phyloP scores from a whole-genome alignment of 2,888 invertebrate species.

The Catocala nupta region DNA sequence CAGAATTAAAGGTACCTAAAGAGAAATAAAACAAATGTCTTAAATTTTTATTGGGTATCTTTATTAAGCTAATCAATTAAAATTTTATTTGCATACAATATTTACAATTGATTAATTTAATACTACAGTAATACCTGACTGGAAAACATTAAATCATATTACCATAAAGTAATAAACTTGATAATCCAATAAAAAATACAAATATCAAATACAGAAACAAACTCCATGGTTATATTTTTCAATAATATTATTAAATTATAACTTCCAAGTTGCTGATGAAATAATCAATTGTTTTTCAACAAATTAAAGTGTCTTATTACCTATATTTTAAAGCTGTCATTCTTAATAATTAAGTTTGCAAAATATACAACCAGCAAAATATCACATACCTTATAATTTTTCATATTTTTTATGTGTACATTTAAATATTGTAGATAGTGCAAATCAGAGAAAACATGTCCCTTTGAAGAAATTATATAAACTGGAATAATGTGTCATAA shows the following conservation, averaged over 20 bases:
- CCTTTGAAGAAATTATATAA: constrained; percentile 25
- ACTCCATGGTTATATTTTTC: background rate
- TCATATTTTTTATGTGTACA: constrained; percentile 30
- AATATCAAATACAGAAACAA: background rate
- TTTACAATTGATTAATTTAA: constrained; percentile 48
- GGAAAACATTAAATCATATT: constrained; percentile 7
- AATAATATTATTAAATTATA: constrained; percentile 1
- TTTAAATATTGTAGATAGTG: constrained; percentile 41
- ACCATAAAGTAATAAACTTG: constrained; percentile 1
- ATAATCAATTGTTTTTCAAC: constrained; percentile 21
- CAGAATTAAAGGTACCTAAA: background rate
- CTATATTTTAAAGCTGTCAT: constrained; percentile 73
- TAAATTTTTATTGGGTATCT: constrained; percentile 49
- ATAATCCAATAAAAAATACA: constrained; percentile 9
- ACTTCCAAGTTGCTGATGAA: constrained; percentile 23
- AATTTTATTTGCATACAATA: constrained; percentile 62
- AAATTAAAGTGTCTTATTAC: constrained; percentile 60
- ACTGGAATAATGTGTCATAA: constrained; percentile 17
- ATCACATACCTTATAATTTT: constrained; percentile 68
- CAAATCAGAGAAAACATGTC: constrained; percentile 33
- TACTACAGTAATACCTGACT: constrained; percentile 23
- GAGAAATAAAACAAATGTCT: constrained; percentile 9
- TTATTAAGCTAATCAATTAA: constrained; percentile 75
- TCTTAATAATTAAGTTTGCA: constrained; percentile 68
- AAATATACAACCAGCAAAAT: constrained; percentile 80